phyloP scores from a whole-genome alignment of 2,888 invertebrate species.

The Stenoptilia bipunctidactyla region DNA sequence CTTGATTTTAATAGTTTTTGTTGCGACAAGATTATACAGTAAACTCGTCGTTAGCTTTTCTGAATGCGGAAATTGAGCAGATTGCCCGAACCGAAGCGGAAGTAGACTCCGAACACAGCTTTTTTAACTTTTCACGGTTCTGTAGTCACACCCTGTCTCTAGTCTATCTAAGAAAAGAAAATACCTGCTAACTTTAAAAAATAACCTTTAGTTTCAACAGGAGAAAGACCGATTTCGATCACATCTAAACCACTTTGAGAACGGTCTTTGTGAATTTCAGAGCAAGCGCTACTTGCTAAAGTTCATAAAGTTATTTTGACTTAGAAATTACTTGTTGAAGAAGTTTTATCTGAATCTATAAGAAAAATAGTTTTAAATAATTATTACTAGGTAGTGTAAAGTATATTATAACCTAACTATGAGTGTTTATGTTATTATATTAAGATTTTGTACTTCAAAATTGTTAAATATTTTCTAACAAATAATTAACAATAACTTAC shows the following conservation, averaged over 20 bases:
- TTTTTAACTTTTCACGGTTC: background rate
- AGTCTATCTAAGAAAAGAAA: background rate
- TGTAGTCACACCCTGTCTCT: background rate
- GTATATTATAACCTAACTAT: too few relatives aligned
- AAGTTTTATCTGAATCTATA: too few relatives aligned
- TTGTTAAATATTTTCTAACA: too few relatives aligned
- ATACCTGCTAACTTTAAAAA: background rate
- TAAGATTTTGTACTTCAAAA: too few relatives aligned
- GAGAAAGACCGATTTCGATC: background rate
- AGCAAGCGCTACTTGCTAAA: slow-evolving; percentile 29
- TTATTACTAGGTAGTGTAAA: too few relatives aligned
- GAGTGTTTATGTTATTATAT: too few relatives aligned
- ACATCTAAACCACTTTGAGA: background rate
- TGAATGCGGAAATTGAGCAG: background rate
- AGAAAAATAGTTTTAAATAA: too few relatives aligned
- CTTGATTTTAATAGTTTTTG: too few relatives aligned
- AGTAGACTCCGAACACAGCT: background rate
- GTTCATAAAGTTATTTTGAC: slow-evolving; percentile 34
- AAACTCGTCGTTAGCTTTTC: too few relatives aligned
- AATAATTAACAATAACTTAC: too few relatives aligned
- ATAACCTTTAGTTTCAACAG: background rate
- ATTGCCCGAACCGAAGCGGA: background rate
- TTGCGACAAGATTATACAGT: too few relatives aligned
- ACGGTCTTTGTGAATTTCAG: slow-evolving; percentile 34
- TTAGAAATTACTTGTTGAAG: slow-evolving; percentile 22